Evolutionary conservation across 2,113 vertebrate genomes (phyloP).

Genomic region (Microtus ochrogaster): DNA sequence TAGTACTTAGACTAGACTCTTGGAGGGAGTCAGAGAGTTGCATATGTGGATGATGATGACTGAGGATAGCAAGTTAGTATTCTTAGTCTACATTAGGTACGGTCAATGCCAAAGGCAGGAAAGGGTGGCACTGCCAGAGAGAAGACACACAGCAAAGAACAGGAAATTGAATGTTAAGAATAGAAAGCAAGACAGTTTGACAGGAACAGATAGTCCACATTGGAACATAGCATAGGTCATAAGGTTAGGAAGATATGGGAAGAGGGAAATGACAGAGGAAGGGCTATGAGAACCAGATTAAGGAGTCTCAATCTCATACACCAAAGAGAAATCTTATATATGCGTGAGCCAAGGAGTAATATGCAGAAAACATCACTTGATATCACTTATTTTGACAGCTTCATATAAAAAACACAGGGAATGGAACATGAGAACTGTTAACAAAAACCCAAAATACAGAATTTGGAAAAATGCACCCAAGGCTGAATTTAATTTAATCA

Average conservation of each 20-base stretch:
- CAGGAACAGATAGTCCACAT: neutral
- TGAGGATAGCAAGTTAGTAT: neutral
- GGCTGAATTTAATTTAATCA: constrained; percentile 19
- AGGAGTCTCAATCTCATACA: neutral
- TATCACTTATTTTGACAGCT: constrained; percentile 1
- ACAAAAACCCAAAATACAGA: neutral
- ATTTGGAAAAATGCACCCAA: constrained; percentile 37
- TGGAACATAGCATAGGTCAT: neutral
- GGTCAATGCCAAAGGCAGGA: constrained; percentile 3
- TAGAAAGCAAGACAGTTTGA: constrained; percentile 42
- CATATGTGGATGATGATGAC: neutral
- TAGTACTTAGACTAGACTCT: neutral
- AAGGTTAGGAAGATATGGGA: neutral
- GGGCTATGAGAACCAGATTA: neutral
- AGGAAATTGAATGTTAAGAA: constrained; percentile 65
- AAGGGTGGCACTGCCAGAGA: neutral
- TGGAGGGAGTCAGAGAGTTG: constrained; percentile 1
- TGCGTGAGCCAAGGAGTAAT: constrained; percentile 7
- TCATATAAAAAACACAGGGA: neutral
- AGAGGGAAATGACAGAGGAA: neutral
- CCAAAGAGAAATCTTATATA: neutral
- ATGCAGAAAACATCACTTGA: constrained; percentile 30
- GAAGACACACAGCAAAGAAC: constrained; percentile 2
- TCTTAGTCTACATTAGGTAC: neutral
- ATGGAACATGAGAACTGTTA: neutral